A percentile compares a stretch with the other conserved stretches of the same genome.
These are phyloP conservation scores for Torymus tubicola DNA, from an alignment of 2,888 invertebrate genomes.

Conservation along the genomic window DNA sequence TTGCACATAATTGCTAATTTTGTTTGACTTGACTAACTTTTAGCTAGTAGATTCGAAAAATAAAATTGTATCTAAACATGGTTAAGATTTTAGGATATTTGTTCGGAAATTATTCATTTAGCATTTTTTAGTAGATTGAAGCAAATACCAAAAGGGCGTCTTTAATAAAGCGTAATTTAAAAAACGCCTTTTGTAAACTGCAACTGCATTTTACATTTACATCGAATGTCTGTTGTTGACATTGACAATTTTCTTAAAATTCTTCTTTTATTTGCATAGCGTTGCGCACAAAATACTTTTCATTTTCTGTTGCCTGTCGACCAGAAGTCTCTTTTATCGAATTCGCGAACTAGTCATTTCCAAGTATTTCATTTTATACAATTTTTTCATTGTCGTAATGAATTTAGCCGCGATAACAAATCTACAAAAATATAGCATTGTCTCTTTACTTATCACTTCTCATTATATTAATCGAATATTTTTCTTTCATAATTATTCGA, in stretches of 20 bases:
- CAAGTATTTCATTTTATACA: slow-evolving; percentile 67
- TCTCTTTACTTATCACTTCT: slow-evolving; percentile 68
- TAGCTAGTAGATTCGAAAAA: slow-evolving; percentile 47
- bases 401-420: slow-evolving; percentile 75
- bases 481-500: slow-evolving; percentile 61
- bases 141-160: slow-evolving; percentile 22
- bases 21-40: slow-evolving; percentile 57
- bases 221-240: slow-evolving; percentile 46
- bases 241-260: slow-evolving; percentile 43
- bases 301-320: slow-evolving; percentile 2
- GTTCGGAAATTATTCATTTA: slow-evolving; percentile 30
- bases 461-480: slow-evolving; percentile 71
- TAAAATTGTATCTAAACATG: slow-evolving; percentile 55
- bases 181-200: slow-evolving; percentile 22
- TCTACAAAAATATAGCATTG: slow-evolving; percentile 76
- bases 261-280: slow-evolving; percentile 32
- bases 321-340: slow-evolving; percentile 45
- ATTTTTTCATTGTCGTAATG: slow-evolving; percentile 73
- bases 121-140: slow-evolving; percentile 35
- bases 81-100: slow-evolving; percentile 27
- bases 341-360: slow-evolving; percentile 57
- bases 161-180: slow-evolving; percentile 31
- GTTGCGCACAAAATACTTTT: slow-evolving; percentile 21
- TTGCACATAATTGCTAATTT: slow-evolving; percentile 29
- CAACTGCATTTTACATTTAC: slow-evolving; percentile 29